Evolutionary conservation across 2,797 vertebrate species (phyloP).

Genomic region (Paedocypris micromegethes): DNA sequence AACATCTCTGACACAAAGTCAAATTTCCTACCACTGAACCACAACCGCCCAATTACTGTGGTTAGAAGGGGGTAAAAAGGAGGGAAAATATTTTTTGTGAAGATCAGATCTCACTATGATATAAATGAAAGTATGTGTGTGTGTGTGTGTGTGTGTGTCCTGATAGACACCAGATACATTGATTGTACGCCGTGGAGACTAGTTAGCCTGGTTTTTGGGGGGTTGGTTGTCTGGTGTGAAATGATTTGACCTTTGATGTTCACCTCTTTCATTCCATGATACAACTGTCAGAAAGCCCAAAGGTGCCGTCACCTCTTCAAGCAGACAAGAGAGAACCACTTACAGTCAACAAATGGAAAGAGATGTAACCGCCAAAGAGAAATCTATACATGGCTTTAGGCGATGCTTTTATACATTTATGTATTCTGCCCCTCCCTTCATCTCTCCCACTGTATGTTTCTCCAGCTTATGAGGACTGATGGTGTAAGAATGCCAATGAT

Average conservation of each 20-base stretch:
- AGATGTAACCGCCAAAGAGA: slow-evolving; percentile 34
- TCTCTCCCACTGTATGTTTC: background rate
- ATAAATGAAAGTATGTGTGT: too few relatives aligned
- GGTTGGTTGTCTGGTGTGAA: background rate
- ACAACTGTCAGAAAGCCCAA: slow-evolving; percentile 33
- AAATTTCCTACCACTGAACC: too few relatives aligned
- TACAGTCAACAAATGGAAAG: slow-evolving; percentile 38
- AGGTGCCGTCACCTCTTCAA: slow-evolving; percentile 34
- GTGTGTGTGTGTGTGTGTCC: too few relatives aligned
- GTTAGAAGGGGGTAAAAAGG: too few relatives aligned
- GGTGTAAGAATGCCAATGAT: slow-evolving; percentile 16
- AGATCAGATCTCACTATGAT: too few relatives aligned
- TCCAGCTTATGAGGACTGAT: slow-evolving; percentile 12
- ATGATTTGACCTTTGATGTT: slow-evolving; percentile 27
- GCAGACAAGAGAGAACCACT: slow-evolving; percentile 34
- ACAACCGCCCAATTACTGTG: too few relatives aligned
- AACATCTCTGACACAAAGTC: too few relatives aligned
- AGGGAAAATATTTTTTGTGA: too few relatives aligned
- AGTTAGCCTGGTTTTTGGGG: slow-evolving; percentile 7
- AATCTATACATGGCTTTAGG: slow-evolving; percentile 35
- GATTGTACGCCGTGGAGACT: background rate
- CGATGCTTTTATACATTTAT: slow-evolving; percentile 36
- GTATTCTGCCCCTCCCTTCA: slow-evolving; percentile 21
- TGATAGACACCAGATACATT: too few relatives aligned
- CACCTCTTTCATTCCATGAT: slow-evolving; percentile 14